Evolutionary conservation across 2,113 vertebrate species (phyloP).

Genomic region (Neoarius graeffei): DNA sequence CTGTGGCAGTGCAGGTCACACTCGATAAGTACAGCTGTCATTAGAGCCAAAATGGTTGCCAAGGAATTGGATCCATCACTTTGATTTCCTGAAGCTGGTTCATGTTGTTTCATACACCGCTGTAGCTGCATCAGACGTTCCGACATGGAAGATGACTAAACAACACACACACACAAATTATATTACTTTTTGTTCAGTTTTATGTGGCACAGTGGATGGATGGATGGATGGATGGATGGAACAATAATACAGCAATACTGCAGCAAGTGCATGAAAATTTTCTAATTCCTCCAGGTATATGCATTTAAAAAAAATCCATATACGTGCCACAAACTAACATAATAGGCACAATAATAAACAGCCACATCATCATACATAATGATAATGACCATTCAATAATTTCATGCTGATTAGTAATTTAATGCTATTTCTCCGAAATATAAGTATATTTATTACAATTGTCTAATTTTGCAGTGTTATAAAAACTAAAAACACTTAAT

Average conservation of each 20-base stretch:
- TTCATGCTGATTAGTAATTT: neutral
- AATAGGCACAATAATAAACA: neutral
- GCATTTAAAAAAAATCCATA: neutral
- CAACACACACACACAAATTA: constrained; percentile 7
- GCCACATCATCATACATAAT: neutral
- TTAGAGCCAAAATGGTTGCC: constrained; percentile 73
- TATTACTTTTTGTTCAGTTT: neutral
- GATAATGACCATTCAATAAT: neutral
- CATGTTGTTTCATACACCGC: constrained; percentile 74
- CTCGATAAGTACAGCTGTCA: constrained; percentile 77
- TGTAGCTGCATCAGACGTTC: constrained; percentile 72
- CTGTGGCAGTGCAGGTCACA: constrained; percentile 80
- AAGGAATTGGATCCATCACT: constrained; percentile 64
- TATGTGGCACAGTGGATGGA: neutral
- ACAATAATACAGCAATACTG: neutral
- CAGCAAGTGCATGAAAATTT: neutral
- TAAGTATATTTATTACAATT: neutral
- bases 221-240: neutral
- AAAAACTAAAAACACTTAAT: neutral
- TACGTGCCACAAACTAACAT: neutral
- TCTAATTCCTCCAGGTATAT: neutral
- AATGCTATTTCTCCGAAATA: neutral
- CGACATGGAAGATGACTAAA: constrained; percentile 64
- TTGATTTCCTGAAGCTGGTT: constrained; percentile 58
- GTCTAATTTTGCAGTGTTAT: neutral